Percentiles rank a stretch among this genome's conserved stretches.
phyloP scores from a whole-genome alignment of 2,113 vertebrate species.

The Catharus minimus region DNA sequence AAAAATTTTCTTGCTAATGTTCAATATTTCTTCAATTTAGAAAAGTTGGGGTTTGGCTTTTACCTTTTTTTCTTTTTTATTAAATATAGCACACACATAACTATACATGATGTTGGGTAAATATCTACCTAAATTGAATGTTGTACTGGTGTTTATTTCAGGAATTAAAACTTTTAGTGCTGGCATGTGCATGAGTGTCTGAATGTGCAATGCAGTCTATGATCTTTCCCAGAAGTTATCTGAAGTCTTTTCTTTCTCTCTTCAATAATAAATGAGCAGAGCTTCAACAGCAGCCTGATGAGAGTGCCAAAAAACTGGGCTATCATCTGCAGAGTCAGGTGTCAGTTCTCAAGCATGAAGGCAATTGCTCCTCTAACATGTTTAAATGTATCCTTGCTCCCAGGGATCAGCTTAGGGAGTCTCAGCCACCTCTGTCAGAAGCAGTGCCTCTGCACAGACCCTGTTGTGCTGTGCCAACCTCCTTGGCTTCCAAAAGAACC shows the following conservation, averaged over 20 bases:
- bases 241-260: background rate
- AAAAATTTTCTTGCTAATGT: background rate
- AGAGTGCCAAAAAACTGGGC: background rate
- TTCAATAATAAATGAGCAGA: background rate
- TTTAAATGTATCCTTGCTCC: background rate
- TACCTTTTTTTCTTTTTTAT: background rate
- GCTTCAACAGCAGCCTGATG: background rate
- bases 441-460: background rate
- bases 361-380: background rate
- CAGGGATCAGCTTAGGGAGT: background rate
- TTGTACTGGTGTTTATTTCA: background rate
- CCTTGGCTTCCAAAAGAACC: background rate
- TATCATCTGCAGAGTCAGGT: background rate
- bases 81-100: too few species aligned
- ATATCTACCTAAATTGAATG: background rate
- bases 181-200: accelerated
- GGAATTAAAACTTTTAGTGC: background rate
- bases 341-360: background rate
- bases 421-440: background rate
- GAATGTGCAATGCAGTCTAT: background rate
- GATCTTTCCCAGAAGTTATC: background rate
- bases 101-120: too few species aligned
- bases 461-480: accelerated
- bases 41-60: background rate
- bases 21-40: background rate